Base-by-base conservation (phyloP, 2,888 invertebrate species). In the Octonoba sinensis region DNA sequence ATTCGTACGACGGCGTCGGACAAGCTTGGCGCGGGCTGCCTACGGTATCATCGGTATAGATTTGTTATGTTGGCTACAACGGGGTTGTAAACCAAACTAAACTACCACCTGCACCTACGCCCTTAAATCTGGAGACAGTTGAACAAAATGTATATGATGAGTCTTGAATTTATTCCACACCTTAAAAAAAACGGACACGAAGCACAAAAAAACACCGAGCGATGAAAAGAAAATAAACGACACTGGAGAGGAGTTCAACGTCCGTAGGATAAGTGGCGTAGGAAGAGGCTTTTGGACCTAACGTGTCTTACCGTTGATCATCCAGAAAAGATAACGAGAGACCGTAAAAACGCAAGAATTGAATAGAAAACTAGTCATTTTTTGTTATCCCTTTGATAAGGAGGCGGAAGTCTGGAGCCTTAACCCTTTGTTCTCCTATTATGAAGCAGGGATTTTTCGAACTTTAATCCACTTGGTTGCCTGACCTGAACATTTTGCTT, bases 391-490 rank as follows among this genome's bases (percentile, higher is more conserved):
- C 57, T 54, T 44, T 27, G 44, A 15, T 44, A 24, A 72, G 51
- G 20, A 67, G 44, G 44, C 71, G 78, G 78, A 78, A 78, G 72
- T 60, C 54, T 16, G 24, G 49, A 20, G 18, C 15, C 13, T 20
- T 6, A 67, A 62, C 59, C 57, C 71, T 60, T 78, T 78, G 78
- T 78, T 46, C 66, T 12, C 20, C 60, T 44, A 24, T 71, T 71
- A 78, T 67, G 60, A 8, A 36, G 8, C 36, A 36, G 36, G 36
- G 36, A 36, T 36, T 8, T 3, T 11, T 36, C 8, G 57, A 67
- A 71, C 78, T 78, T 72, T 66, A 72, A 72, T 78, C 62, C 72
- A 78, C 59, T 36, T 72, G 66, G 78, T 71, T 72, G 72, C 51
- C 49, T 72, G 78, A 78, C 72, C 78, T 51, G 78, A 78, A 78